Evolutionary conservation across 2,797 vertebrate genomes (phyloP).

Genomic region (Prionace glauca): DNA sequence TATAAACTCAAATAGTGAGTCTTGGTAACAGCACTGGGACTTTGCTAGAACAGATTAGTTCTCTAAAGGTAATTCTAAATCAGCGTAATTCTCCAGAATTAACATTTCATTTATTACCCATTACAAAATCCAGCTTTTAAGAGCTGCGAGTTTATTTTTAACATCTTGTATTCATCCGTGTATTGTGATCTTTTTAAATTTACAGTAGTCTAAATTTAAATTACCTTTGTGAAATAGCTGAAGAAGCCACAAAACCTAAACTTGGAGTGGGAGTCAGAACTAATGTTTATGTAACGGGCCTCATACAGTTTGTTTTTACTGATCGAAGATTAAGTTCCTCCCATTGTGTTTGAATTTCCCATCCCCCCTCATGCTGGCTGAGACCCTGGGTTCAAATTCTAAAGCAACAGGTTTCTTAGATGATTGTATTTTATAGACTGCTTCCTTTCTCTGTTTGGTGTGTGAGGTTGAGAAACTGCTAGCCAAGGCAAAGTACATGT

Average conservation of each 20-base stretch:
- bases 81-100: background rate
- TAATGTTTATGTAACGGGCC: background rate
- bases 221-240: background rate
- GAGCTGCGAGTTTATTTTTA: background rate
- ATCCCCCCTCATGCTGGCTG: background rate
- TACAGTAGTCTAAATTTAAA: background rate
- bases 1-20: background rate
- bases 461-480: background rate
- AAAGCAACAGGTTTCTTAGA: background rate
- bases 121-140: background rate
- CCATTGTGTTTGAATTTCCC: background rate
- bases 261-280: background rate
- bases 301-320: background rate
- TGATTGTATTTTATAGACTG: background rate
- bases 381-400: background rate
- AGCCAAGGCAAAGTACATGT: background rate
- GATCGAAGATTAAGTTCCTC: conserved; percentile 24
- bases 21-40: background rate
- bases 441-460: background rate
- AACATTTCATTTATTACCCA: background rate
- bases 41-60: background rate
- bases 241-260: background rate
- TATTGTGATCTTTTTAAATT: background rate
- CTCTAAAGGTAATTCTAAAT: background rate
- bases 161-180: background rate